phyloP scores from a whole-genome alignment of 1,140 invertebrate species.

The Nautilus pompilius region DNA sequence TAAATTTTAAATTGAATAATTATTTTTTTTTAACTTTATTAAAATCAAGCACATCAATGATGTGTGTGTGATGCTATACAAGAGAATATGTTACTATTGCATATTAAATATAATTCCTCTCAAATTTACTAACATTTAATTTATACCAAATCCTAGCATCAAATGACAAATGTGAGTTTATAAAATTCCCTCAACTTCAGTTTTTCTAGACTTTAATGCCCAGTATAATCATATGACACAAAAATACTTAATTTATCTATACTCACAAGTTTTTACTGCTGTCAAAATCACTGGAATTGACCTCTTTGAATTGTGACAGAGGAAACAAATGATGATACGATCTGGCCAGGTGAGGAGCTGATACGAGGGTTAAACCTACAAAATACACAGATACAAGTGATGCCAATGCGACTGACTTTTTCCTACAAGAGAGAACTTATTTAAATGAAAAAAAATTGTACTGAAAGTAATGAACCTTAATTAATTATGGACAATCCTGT shows the following conservation, averaged over 20 bases:
- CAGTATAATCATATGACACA: not conserved
- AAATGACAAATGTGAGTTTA: not conserved
- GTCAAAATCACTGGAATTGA: conserved; percentile 18
- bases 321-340: conserved; percentile 97
- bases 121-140: not conserved
- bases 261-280: conserved; percentile 15
- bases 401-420: no score
- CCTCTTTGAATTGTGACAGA: conserved; percentile 77
- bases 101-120: no score
- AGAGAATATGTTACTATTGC: no score
- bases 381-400: conserved; percentile 12
- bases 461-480: no score
- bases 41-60: no score
- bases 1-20: no score
- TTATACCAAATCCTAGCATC: not conserved
- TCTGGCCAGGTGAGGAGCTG: conserved; percentile 92
- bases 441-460: no score
- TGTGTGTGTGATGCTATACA: no score
- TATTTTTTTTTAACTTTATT: no score
- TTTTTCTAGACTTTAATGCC: not conserved
- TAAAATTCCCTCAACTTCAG: not conserved
- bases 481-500: no score
- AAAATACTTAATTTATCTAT: not conserved
- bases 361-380: conserved; percentile 84
- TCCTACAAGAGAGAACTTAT: no score